Evolutionary conservation across 2,888 invertebrate species (phyloP), one percentile per base, ranked within the genome.

Genomic region (Dendrolimus pini): DNA sequence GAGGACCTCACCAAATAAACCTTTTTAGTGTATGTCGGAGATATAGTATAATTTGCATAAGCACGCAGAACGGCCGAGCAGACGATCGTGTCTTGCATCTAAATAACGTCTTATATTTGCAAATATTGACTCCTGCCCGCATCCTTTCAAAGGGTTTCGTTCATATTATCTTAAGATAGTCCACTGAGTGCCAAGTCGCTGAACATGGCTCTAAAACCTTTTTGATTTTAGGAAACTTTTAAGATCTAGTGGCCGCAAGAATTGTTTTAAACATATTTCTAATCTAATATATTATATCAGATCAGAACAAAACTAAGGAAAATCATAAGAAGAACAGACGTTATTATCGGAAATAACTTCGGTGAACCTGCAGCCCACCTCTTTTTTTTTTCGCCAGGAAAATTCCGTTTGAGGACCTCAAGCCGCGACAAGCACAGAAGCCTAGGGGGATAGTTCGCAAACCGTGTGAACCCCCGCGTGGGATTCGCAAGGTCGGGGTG

Each of bases 61-160:
- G 80, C 81, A 82, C 82, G 79, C 77, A 68, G 75, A 74, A 74
- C 75, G 77, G 76, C 73, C 77, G 70, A 76, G 74, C 75, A 75
- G 77, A 72, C 76, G 83, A 82, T 84, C 89, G 87, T 88, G 89
- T 85, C 83, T 79, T 74, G 89, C 88, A 89, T 89, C 85, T 85
- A 86, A 89, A 89, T 89, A 86, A 81, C 85, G 85, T 83, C 85
- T 89, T 89, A 89, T 86, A 83, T 87, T 85, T 83, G 85, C 87
- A 87, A 89, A 90, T 88, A 90, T 90, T 89, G 85, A 85, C 89
- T 83, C 77, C 80, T 76, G 74, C 75, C 82, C 82, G 80, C 80
- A 85, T 84, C 85, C 86, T 85, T 83, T 80, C 69, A 77, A 77
- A 82, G 81, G 82, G 82, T 73, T 80, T 76, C 72, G 74, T 83